A percentile compares a stretch with the other conserved stretches of the same genome.
These are phyloP conservation scores for Polyergus mexicanus DNA, from an alignment of 1,140 invertebrate genomes.

Conservation along the genomic window DNA sequence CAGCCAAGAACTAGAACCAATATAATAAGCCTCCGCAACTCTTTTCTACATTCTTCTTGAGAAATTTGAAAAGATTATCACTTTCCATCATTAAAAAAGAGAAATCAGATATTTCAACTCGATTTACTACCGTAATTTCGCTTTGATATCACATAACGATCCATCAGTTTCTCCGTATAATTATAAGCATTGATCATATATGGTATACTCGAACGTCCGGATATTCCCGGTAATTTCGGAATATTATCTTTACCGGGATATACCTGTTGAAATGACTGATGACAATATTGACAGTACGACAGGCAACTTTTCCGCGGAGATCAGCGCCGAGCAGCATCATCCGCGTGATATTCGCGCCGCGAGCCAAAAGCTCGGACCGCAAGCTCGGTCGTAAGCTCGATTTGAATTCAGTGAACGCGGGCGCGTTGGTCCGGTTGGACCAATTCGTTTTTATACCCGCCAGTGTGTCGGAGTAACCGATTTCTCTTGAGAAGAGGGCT, in stretches of 20 bases:
- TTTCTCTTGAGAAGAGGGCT: background rate
- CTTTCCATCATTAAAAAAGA: background rate
- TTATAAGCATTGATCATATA: background rate
- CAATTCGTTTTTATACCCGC: background rate
- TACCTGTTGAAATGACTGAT: background rate
- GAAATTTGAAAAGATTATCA: background rate
- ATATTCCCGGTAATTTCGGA: background rate
- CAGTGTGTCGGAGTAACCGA: background rate
- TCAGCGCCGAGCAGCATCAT: constrained; percentile 35
- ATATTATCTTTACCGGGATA: no score
- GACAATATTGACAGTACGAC: constrained; percentile 52
- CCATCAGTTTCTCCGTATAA: background rate
- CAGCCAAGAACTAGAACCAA: no score
- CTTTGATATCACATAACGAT: background rate
- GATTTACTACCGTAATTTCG: background rate
- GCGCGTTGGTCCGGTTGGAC: constrained; percentile 58
- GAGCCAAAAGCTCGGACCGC: constrained; percentile 69
- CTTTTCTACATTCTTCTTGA: no score
- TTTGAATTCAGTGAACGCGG: constrained; percentile 71
- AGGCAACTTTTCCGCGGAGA: constrained; percentile 60
- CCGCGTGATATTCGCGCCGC: constrained; percentile 68
- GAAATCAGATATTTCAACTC: background rate
- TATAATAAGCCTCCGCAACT: no score
- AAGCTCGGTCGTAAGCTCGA: constrained; percentile 35
- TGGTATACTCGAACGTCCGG: background rate